These are phyloP conservation scores for Trichonephila inaurata DNA, from an alignment of 1,140 invertebrate genomes.

Conservation along the genomic window DNA sequence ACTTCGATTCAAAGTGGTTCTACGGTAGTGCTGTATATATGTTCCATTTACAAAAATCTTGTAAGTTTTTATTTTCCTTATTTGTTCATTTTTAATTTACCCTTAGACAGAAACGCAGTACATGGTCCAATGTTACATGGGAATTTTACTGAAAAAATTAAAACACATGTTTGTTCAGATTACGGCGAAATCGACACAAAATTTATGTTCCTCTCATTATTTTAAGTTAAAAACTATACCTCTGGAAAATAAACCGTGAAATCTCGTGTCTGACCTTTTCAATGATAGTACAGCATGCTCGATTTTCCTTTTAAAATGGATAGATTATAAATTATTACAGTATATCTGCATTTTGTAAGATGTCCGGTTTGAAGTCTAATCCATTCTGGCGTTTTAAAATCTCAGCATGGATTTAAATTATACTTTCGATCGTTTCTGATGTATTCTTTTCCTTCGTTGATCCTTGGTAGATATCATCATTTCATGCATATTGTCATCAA, in stretches of 20 bases:
- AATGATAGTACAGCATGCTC: not conserved
- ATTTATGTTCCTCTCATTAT: not conserved
- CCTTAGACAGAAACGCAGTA: not conserved
- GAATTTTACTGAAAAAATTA: not conserved
- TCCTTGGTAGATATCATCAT: too few relatives aligned
- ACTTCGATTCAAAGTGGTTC: conserved; percentile 18
- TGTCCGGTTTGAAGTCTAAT: too few relatives aligned
- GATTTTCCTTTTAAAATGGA: too few relatives aligned
- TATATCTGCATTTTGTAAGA: too few relatives aligned
- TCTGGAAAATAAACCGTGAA: not conserved
- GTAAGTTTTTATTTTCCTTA: conserved; percentile 12
- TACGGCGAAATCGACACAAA: not conserved
- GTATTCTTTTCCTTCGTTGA: too few relatives aligned
- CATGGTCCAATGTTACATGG: not conserved
- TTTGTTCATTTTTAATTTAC: conserved; percentile 37
- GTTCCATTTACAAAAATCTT: conserved; percentile 70
- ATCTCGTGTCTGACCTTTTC: not conserved
- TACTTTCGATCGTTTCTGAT: too few relatives aligned
- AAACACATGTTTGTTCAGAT: not conserved
- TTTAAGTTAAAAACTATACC: not conserved
- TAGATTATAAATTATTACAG: too few relatives aligned
- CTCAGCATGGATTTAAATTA: too few relatives aligned
- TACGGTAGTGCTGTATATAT: conserved; percentile 71
- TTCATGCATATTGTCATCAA: too few relatives aligned
- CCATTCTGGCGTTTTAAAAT: too few relatives aligned